Conservation (phyloP, 1,140 invertebrate genomes). For the Cepaea nemoralis region DNA sequence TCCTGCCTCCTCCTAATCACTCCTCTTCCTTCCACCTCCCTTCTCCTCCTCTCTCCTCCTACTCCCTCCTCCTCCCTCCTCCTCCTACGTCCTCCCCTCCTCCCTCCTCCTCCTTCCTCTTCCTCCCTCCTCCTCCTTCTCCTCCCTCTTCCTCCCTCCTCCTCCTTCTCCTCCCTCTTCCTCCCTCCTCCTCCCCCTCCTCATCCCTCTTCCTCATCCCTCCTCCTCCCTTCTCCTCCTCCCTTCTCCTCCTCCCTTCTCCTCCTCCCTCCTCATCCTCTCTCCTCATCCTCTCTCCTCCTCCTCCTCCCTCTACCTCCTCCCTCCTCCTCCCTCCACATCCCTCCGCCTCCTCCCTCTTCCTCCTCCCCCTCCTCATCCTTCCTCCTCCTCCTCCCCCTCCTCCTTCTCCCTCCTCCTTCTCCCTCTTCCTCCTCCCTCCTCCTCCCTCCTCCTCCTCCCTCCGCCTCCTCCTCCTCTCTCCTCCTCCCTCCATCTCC, state of each 20-base stretch:
- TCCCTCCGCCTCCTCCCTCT: too few relatives aligned
- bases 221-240: neutral
- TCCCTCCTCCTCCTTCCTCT: conserved; percentile 9
- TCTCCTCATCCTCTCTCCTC: conserved; percentile 25
- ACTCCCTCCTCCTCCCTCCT: too few relatives aligned
- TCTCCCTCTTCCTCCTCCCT: neutral
- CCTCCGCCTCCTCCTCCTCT: too few relatives aligned
- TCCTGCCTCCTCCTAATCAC: too few relatives aligned
- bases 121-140: neutral
- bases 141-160: neutral
- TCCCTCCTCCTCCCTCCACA: neutral
- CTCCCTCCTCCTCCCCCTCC: too few relatives aligned
- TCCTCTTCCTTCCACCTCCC: too few relatives aligned
- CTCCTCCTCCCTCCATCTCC: neutral
- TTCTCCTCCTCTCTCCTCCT: too few relatives aligned
- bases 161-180: neutral
- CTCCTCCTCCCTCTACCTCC: neutral
- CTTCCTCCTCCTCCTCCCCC: conserved; percentile 6
- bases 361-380: too few relatives aligned
- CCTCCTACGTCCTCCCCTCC: too few relatives aligned
- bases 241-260: neutral
- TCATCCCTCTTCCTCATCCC: too few relatives aligned
- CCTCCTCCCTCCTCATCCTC: too few relatives aligned
- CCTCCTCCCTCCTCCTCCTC: too few relatives aligned
- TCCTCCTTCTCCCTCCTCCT: conserved; percentile 11